Evolutionary conservation across 2,113 vertebrate genomes (phyloP).

Genomic region (Piliocolobus tephrosceles): DNA sequence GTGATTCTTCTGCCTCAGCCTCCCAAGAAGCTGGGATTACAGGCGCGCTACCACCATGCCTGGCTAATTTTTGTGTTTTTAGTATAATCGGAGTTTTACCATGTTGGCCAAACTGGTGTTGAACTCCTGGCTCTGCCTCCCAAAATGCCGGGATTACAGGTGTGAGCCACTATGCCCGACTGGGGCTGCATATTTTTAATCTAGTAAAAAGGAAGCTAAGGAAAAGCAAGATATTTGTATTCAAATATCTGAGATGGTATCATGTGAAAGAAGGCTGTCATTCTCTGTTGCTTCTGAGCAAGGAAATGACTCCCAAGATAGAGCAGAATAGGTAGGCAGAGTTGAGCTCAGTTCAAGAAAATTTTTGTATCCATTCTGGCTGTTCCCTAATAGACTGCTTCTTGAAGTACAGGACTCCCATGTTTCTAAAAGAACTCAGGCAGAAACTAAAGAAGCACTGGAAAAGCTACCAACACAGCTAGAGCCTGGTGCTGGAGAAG

Average conservation of each 20-base stretch:
- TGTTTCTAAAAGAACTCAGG: background rate
- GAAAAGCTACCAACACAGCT: too few relatives aligned
- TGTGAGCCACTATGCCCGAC: too few relatives aligned
- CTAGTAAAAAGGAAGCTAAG: background rate
- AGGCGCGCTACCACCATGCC: too few relatives aligned
- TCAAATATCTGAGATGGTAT: background rate
- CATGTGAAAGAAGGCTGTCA: background rate
- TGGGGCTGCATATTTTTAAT: background rate
- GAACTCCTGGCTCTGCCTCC: too few relatives aligned
- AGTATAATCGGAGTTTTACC: too few relatives aligned
- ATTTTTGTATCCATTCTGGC: background rate
- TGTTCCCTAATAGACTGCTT: background rate
- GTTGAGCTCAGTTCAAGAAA: background rate
- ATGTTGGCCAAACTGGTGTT: too few relatives aligned
- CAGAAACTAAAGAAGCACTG: background rate
- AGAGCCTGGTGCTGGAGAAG: background rate
- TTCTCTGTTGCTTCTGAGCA: background rate
- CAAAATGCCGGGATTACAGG: too few relatives aligned
- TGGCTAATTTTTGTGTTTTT: too few relatives aligned
- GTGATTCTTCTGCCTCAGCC: too few relatives aligned
- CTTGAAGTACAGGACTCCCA: background rate
- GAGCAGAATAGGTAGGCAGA: background rate
- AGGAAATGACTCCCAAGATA: background rate
- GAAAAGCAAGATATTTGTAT: background rate
- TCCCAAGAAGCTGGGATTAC: too few relatives aligned